A percentile compares a stretch with the other conserved stretches of the same genome.
Conservation (phyloP, 2,113 vertebrate genomes). For the Tetrax tetrax region DNA sequence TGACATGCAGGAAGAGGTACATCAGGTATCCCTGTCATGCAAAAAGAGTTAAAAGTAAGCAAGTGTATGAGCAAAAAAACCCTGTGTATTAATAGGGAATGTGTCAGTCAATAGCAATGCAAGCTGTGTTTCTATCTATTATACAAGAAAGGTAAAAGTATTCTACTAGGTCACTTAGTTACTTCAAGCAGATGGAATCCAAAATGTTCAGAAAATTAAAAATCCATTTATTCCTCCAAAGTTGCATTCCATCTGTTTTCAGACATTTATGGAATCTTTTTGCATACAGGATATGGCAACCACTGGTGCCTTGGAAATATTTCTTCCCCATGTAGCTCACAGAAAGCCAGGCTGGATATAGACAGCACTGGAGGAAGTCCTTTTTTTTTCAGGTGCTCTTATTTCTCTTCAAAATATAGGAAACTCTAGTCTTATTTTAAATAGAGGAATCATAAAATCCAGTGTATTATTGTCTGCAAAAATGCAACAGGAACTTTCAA, state of each 20-base stretch:
- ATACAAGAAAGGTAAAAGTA: constrained; percentile 38
- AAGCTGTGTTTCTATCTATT: neutral
- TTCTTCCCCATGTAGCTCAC: constrained; percentile 9
- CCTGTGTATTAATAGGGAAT: neutral
- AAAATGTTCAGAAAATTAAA: constrained; percentile 70
- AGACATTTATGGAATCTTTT: constrained; percentile 68
- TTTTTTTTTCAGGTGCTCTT: neutral
- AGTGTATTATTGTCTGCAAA: neutral
- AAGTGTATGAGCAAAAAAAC: neutral
- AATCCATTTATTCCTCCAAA: constrained; percentile 65
- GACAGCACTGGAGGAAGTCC: neutral
- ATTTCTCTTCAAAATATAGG: constrained; percentile 13
- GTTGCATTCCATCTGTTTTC: constrained; percentile 68
- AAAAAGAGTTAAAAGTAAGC: constrained; percentile 7
- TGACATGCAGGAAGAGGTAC: neutral
- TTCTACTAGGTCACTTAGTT: constrained; percentile 53
- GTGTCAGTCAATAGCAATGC: neutral
- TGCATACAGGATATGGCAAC: constrained; percentile 63
- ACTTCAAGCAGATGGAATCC: constrained; percentile 67
- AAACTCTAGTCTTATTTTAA: neutral
- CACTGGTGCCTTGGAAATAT: constrained; percentile 50
- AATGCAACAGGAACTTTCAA: neutral
- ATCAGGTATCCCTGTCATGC: neutral
- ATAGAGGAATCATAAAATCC: neutral
- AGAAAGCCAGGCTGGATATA: neutral